Conservation (phyloP, 2,888 invertebrate genomes). For the Venustoraphidia nigricollis region DNA sequence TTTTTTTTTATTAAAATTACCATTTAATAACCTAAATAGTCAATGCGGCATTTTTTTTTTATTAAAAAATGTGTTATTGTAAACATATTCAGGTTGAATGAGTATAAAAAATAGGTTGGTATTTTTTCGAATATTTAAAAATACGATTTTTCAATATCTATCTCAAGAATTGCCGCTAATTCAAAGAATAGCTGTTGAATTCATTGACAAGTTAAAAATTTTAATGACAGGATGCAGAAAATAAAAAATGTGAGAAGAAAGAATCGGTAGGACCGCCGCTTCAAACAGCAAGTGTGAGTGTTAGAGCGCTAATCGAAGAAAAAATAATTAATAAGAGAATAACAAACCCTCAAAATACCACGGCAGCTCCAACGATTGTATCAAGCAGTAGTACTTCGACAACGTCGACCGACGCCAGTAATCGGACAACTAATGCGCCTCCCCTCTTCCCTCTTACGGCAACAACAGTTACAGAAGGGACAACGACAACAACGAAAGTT, state of each 20-base stretch:
- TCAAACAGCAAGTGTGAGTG: constrained; percentile 85
- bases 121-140: not conserved
- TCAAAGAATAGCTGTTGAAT: not conserved
- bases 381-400: constrained; percentile 5
- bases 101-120: not conserved
- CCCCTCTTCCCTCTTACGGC: constrained; percentile 27
- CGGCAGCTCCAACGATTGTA: not conserved
- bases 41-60: constrained; percentile 4
- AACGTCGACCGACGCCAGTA: constrained; percentile 13
- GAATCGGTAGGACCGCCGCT: constrained; percentile 69
- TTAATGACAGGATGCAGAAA: constrained; percentile 54
- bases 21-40: not conserved
- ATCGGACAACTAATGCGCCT: constrained; percentile 25
- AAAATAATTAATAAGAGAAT: constrained; percentile 80
- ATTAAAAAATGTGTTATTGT: not conserved
- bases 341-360: constrained; percentile 30
- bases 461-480: constrained; percentile 28
- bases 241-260: constrained; percentile 73
- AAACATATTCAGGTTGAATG: not conserved
- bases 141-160: not conserved
- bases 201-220: constrained; percentile 1
- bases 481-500: constrained; percentile 21
- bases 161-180: not conserved
- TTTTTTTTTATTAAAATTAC: not conserved
- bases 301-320: constrained; percentile 80